These are phyloP conservation scores for Orestias chungarensis DNA, from an alignment of 2,797 vertebrate genomes.

Conservation along the genomic window DNA sequence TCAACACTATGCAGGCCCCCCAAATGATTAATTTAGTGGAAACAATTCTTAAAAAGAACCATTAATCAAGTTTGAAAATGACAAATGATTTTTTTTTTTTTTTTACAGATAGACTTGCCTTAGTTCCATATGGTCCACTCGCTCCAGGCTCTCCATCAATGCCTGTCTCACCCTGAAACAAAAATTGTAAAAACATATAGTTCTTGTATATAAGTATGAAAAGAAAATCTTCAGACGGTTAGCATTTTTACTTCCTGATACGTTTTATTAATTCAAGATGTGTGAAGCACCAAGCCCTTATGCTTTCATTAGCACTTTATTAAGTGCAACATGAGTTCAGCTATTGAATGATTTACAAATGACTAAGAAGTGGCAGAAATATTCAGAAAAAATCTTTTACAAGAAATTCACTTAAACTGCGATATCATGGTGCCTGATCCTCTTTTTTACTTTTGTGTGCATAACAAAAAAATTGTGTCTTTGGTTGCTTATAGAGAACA, in stretches of 20 bases:
- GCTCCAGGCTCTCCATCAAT: conserved; percentile 87
- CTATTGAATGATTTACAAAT: background rate
- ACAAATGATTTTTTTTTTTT: background rate
- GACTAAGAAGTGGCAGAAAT: background rate
- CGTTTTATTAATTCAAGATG: background rate
- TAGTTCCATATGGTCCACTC: conserved; percentile 84
- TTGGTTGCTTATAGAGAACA: background rate
- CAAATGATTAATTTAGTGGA: conserved; percentile 29
- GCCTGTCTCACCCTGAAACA: conserved; percentile 86
- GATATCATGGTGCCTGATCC: background rate
- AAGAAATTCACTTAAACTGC: background rate
- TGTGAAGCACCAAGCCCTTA: background rate
- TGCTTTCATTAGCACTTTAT: background rate
- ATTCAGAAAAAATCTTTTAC: background rate
- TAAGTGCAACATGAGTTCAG: background rate
- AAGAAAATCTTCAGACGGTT: background rate
- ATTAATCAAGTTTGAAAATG: conserved; percentile 28
- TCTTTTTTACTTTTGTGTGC: background rate
- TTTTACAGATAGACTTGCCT: conserved; percentile 86
- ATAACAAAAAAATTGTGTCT: background rate
- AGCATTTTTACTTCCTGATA: background rate
- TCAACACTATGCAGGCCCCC: conserved; percentile 40
- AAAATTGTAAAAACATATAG: conserved; percentile 24
- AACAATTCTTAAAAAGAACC: conserved; percentile 28
- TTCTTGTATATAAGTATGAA: background rate